Percentiles rank a stretch among this genome's conserved stretches.
Conservation (phyloP, 2,888 invertebrate species). For the Melanostoma scalare region DNA sequence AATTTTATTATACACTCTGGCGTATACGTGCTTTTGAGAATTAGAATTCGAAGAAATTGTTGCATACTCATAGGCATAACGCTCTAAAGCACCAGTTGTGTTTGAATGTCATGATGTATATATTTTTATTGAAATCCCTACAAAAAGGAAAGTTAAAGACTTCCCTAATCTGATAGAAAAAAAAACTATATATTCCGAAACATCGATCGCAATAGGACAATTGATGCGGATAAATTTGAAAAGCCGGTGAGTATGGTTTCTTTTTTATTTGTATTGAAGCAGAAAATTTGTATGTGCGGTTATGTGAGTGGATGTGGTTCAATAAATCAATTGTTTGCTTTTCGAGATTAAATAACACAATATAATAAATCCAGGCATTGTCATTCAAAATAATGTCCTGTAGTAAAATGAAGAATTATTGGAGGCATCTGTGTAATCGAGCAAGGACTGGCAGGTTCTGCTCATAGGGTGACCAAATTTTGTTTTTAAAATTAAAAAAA, state of each 20-base stretch:
- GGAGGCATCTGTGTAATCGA: neutral
- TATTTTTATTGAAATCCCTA: too few relatives aligned
- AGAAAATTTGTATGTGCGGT: neutral
- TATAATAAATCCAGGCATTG: slow-evolving; percentile 38
- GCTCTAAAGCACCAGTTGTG: too few relatives aligned
- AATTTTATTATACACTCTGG: slow-evolving; percentile 7
- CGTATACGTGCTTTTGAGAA: slow-evolving; percentile 4
- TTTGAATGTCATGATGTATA: too few relatives aligned
- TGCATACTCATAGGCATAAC: too few relatives aligned
- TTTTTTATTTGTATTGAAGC: neutral
- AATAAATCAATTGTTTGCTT: slow-evolving; percentile 1
- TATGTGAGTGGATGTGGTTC: slow-evolving; percentile 1
- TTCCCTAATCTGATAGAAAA: neutral
- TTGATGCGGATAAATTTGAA: neutral
- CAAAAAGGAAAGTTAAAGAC: neutral
- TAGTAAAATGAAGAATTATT: slow-evolving; percentile 21
- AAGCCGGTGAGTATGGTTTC: neutral
- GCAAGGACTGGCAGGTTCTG: too few relatives aligned
- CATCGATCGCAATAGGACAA: neutral
- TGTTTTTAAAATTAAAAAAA: too few relatives aligned
- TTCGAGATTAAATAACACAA: slow-evolving; percentile 10
- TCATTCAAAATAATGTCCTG: slow-evolving; percentile 21
- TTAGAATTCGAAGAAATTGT: too few relatives aligned
- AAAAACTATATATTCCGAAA: neutral
- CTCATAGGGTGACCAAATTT: too few relatives aligned